These are phyloP conservation scores for Molothrus aeneus DNA, from an alignment of 2,797 vertebrate species.

Conservation along the genomic window DNA sequence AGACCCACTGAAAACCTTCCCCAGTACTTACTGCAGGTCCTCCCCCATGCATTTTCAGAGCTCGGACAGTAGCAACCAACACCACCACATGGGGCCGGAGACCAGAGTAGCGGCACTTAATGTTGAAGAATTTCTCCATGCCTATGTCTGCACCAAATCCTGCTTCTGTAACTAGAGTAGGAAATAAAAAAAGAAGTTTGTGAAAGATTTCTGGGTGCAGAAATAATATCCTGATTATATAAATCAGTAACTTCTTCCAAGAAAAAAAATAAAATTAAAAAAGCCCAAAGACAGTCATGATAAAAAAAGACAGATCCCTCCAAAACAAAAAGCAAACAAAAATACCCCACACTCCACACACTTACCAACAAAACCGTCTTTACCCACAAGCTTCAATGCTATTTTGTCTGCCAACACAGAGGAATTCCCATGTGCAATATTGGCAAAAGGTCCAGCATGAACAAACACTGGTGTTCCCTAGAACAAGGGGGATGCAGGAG, in stretches of 20 bases:
- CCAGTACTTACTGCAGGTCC: constrained; percentile 86
- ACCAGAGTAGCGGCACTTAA: constrained; percentile 95
- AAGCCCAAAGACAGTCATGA: fast-evolving
- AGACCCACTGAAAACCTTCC: neutral
- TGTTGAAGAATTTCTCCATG: constrained; percentile 99
- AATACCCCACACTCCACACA: neutral
- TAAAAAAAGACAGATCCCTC: neutral
- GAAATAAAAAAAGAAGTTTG: neutral
- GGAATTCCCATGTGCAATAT: constrained; percentile 99
- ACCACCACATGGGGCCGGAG: constrained; percentile 95
- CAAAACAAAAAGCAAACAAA: neutral
- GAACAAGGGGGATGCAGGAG: neutral
- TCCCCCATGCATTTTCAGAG: constrained; percentile 98
- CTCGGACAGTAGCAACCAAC: constrained; percentile 92
- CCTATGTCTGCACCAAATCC: constrained; percentile 99
- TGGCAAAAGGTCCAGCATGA: constrained; percentile 97
- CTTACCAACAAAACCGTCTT: constrained; percentile 94
- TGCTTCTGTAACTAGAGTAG: constrained; percentile 91
- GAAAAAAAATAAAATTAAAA: neutral
- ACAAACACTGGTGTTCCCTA: constrained; percentile 98
- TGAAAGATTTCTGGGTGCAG: neutral
- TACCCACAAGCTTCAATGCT: constrained; percentile 94
- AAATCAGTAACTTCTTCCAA: neutral
- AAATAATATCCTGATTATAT: neutral
- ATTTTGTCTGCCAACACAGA: constrained; percentile 97